Percentiles rank a stretch among this genome's conserved stretches.
Evolutionary conservation across 2,888 invertebrate species (phyloP).

Genomic region (Arge pagana): DNA sequence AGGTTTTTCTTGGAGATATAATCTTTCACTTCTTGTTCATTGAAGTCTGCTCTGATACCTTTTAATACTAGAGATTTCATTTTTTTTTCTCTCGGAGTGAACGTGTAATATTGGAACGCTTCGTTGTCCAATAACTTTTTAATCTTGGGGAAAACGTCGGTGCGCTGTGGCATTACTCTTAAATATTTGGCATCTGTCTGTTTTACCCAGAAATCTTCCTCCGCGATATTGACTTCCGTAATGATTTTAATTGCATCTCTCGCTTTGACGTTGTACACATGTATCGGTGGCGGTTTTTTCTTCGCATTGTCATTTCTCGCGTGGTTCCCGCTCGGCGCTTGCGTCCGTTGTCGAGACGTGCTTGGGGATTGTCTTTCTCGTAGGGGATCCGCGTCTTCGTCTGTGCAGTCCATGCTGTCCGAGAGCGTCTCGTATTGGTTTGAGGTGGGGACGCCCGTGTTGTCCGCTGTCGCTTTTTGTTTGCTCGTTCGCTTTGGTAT

Average conservation of each 20-base stretch:
- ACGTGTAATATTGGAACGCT: slow-evolving; percentile 4
- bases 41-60: slow-evolving; percentile 10
- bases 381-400: too few relatives aligned
- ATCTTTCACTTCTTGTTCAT: neutral
- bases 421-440: too few relatives aligned
- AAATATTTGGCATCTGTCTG: neutral
- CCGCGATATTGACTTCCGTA: neutral
- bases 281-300: neutral
- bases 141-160: neutral
- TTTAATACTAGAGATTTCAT: slow-evolving; percentile 11
- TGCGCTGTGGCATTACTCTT: neutral
- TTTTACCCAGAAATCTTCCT: neutral
- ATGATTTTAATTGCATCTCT: neutral
- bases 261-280: neutral
- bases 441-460: too few relatives aligned
- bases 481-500: too few relatives aligned
- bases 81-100: slow-evolving; percentile 2
- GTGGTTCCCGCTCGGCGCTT: too few relatives aligned
- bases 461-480: too few relatives aligned
- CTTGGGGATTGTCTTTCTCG: too few relatives aligned
- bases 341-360: too few relatives aligned
- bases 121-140: neutral
- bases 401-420: too few relatives aligned
- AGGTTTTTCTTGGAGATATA: neutral
- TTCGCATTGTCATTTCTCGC: too few relatives aligned